Percentiles rank a stretch among this genome's conserved stretches.
These are phyloP conservation scores for Stenopsyche tienmushanensis DNA, from an alignment of 1,140 invertebrate species.

Conservation along the genomic window DNA sequence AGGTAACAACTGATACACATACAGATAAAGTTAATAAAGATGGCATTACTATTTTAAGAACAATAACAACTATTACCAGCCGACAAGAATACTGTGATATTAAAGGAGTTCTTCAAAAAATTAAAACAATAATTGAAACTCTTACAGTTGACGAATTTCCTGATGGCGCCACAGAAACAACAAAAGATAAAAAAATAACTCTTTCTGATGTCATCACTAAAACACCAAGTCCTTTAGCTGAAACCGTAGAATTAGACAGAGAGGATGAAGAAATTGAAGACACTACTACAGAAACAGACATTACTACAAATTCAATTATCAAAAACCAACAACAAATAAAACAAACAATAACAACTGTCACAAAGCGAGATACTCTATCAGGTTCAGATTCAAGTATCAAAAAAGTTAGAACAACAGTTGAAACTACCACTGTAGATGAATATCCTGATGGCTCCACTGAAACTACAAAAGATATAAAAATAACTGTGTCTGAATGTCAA, in stretches of 20 bases:
- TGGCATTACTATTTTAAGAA: slow-evolving; percentile 44
- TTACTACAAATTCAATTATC: slow-evolving; percentile 49
- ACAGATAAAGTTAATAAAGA: slow-evolving; percentile 45
- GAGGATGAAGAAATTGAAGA: slow-evolving; percentile 52
- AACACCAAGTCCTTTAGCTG: slow-evolving; percentile 35
- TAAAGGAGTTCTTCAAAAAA: slow-evolving; percentile 43
- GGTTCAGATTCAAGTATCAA: slow-evolving; percentile 50
- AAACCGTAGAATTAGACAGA: slow-evolving; percentile 42
- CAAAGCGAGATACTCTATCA: slow-evolving; percentile 51
- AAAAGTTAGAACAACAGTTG: slow-evolving; percentile 52
- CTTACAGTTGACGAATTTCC: slow-evolving; percentile 50
- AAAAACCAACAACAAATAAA: slow-evolving; percentile 48
- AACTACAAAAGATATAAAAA: slow-evolving; percentile 57
- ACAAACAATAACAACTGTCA: slow-evolving; percentile 52
- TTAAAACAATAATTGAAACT: slow-evolving; percentile 49
- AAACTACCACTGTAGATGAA: slow-evolving; percentile 55
- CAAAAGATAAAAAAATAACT: slow-evolving; percentile 49
- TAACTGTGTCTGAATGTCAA: slow-evolving; percentile 55
- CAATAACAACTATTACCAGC: slow-evolving; percentile 46
- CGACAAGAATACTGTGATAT: slow-evolving; percentile 46
- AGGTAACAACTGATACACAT: slow-evolving; percentile 44
- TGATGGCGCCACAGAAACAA: slow-evolving; percentile 50
- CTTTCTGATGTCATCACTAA: slow-evolving; percentile 47
- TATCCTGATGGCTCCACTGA: slow-evolving; percentile 54
- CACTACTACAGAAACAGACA: slow-evolving; percentile 48